Conservation (phyloP, 2,113 vertebrate genomes). For the Salvelinus alpinus region DNA sequence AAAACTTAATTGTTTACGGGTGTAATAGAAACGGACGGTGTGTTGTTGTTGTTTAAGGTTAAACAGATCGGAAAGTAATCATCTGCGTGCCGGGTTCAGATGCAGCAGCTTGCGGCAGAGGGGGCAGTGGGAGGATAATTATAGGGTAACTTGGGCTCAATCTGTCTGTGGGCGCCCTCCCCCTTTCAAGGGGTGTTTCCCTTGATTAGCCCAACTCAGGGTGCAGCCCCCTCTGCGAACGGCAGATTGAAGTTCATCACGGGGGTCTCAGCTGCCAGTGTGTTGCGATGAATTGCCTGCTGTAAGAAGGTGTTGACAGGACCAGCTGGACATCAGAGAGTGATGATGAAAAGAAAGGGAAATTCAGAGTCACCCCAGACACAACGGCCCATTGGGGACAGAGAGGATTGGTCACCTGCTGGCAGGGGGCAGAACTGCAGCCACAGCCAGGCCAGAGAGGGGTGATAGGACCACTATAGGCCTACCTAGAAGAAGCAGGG, state of each 20-base stretch:
- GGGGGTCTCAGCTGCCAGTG: conserved; percentile 92
- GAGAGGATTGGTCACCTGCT: conserved; percentile 61
- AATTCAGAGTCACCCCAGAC: conserved; percentile 82
- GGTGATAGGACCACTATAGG: not conserved
- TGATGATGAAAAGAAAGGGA: conserved; percentile 87
- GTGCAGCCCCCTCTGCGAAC: conserved; percentile 79
- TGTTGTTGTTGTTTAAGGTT: conserved; percentile 62
- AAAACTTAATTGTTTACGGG: conserved; percentile 52
- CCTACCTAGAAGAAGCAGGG: no score
- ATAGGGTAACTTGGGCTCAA: conserved; percentile 75
- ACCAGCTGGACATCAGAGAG: conserved; percentile 94
- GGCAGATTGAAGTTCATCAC: conserved; percentile 88
- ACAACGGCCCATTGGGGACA: conserved; percentile 77
- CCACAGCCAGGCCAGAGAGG: conserved; percentile 44
- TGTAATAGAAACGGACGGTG: conserved; percentile 48
- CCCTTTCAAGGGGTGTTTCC: conserved; percentile 74
- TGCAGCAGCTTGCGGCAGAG: conserved; percentile 73
- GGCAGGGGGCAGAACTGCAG: conserved; percentile 66
- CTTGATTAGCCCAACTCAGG: conserved; percentile 80
- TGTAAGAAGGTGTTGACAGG: conserved; percentile 97
- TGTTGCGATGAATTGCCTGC: conserved; percentile 90
- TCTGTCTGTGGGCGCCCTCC: conserved; percentile 72
- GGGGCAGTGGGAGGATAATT: conserved; percentile 76
- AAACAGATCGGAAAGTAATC: conserved; percentile 69
- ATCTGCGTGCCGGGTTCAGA: conserved; percentile 57